phyloP scores from a whole-genome alignment of 2,113 vertebrate species.

The Synodontis membranacea region DNA sequence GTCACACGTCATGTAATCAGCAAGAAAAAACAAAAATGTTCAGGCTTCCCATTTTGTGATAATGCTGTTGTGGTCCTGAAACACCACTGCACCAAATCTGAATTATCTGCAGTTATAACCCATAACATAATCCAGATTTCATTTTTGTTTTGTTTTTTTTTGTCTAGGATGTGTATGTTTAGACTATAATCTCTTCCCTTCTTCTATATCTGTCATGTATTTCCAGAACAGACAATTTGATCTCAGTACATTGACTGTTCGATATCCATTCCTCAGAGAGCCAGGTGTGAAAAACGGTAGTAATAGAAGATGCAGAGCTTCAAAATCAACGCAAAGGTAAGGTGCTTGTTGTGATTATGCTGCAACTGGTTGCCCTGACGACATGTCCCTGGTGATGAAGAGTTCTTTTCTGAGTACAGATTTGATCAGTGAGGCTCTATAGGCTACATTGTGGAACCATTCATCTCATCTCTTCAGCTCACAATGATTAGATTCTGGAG shows the following conservation, averaged over 20 bases:
- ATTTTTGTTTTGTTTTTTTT: too few relatives aligned
- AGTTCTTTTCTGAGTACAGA: constrained; percentile 19
- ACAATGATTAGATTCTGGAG: background rate
- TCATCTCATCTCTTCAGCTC: background rate
- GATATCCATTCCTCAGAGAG: background rate
- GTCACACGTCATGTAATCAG: background rate
- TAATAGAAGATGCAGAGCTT: background rate
- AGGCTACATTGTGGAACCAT: background rate
- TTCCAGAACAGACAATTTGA: background rate
- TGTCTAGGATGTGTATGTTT: background rate
- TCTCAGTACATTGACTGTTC: background rate
- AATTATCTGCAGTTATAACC: background rate
- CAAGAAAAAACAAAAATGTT: background rate
- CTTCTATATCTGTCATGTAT: too few relatives aligned
- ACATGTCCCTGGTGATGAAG: constrained; percentile 1
- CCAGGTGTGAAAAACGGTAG: background rate
- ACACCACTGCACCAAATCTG: background rate
- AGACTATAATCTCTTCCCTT: background rate
- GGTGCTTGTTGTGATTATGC: constrained; percentile 14
- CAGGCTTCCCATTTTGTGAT: background rate
- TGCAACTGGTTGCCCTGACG: constrained; percentile 14
- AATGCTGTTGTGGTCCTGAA: background rate
- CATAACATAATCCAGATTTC: background rate
- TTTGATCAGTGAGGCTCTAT: background rate
- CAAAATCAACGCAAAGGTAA: constrained; percentile 1